These are phyloP conservation scores for Nyctereutes procyonoides DNA, from an alignment of 2,113 vertebrate genomes.

Conservation along the genomic window DNA sequence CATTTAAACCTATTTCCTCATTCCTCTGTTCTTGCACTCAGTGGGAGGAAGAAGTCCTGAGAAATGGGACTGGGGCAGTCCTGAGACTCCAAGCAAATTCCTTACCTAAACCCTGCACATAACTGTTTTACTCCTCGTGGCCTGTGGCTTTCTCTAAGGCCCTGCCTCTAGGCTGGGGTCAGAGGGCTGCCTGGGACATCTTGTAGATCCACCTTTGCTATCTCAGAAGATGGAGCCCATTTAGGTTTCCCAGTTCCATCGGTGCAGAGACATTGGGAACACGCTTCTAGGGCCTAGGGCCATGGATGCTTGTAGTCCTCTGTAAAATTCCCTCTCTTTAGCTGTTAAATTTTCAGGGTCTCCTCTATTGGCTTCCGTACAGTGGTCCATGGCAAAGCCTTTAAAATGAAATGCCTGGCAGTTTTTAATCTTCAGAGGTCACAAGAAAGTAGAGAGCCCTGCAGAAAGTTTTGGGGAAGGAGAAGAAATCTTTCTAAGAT, in stretches of 20 bases:
- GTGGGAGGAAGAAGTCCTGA: background rate
- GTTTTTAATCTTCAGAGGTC: background rate
- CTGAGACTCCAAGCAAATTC: background rate
- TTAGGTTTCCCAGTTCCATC: background rate
- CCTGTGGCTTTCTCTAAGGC: background rate
- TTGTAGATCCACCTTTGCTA: background rate
- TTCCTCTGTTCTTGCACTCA: background rate
- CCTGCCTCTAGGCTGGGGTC: background rate
- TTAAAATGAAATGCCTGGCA: background rate
- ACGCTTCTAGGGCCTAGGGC: background rate
- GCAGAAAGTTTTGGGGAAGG: background rate
- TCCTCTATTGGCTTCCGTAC: background rate
- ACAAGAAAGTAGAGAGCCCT: background rate
- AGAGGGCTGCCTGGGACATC: background rate
- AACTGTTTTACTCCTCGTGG: rapidly evolving
- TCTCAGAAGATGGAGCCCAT: background rate
- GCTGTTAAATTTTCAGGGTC: background rate
- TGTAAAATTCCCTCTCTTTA: background rate
- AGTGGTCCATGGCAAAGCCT: background rate
- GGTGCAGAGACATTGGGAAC: background rate
- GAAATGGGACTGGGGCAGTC: background rate
- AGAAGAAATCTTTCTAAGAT: background rate
- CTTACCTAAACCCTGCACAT: no score
- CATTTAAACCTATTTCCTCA: background rate
- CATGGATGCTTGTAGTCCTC: background rate